Percentiles rank a stretch among this genome's conserved stretches.
phyloP scores from a whole-genome alignment of 2,113 vertebrate species.

The Tyrannus savana region DNA sequence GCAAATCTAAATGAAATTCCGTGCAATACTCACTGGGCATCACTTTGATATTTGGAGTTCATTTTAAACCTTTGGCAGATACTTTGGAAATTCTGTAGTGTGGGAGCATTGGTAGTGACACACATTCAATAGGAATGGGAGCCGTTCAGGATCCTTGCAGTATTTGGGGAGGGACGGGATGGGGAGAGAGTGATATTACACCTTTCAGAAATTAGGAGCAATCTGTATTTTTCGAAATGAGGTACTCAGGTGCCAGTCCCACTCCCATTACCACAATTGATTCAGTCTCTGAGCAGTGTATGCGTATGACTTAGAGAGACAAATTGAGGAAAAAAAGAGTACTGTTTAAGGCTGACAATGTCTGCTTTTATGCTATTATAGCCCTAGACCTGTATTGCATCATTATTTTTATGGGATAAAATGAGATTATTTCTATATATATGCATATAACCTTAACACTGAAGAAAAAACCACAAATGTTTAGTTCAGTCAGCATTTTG shows the following conservation, averaged over 20 bases:
- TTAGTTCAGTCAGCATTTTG: neutral
- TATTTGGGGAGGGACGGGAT: neutral
- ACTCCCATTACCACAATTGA: neutral
- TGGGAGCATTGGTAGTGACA: neutral
- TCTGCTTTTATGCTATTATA: neutral
- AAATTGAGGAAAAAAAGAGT: neutral
- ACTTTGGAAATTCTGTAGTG: neutral
- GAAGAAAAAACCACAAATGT: neutral
- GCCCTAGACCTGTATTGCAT: neutral
- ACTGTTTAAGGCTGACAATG: neutral
- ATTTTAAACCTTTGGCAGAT: neutral
- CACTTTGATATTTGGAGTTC: neutral
- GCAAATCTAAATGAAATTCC: neutral
- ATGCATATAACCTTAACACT: neutral
- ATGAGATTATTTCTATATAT: neutral
- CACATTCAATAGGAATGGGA: neutral
- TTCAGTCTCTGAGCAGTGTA: neutral
- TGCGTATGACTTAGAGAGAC: neutral
- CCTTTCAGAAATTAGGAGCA: neutral
- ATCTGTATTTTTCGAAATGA: neutral
- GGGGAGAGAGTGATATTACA: neutral
- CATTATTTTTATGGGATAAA: neutral
- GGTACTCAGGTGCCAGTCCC: neutral
- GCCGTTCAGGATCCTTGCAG: accelerated
- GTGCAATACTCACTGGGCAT: neutral